These are phyloP conservation scores for Brachionus koreanus DNA, from an alignment of 1,140 invertebrate genomes.

Conservation along the genomic window DNA sequence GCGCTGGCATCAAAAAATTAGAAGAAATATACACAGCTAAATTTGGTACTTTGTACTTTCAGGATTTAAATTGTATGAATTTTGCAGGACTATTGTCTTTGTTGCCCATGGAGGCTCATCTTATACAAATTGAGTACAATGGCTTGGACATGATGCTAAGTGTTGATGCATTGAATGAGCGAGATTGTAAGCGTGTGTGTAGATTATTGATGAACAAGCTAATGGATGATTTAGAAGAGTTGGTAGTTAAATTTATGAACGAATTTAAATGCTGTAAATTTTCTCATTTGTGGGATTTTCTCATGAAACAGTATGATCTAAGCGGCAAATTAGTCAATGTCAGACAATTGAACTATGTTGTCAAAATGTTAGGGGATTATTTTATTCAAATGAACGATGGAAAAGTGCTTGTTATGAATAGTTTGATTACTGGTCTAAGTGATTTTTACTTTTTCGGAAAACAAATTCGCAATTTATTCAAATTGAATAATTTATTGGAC, in stretches of 20 bases:
- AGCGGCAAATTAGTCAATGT: neutral
- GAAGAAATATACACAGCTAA: constrained; percentile 23
- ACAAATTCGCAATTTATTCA: constrained; percentile 24
- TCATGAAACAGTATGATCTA: constrained; percentile 5
- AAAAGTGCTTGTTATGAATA: neutral
- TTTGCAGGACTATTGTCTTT: neutral
- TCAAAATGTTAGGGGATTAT: neutral
- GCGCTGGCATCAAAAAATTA: neutral
- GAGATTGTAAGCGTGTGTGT: neutral
- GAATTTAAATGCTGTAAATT: neutral
- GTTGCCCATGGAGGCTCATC: neutral
- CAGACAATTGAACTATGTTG: neutral
- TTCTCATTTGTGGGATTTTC: neutral
- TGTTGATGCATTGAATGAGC: neutral
- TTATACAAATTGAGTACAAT: neutral
- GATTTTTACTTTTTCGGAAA: constrained; percentile 36
- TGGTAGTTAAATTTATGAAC: neutral
- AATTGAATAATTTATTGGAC: constrained; percentile 26
- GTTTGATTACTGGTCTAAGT: constrained; percentile 6
- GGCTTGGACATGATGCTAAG: neutral
- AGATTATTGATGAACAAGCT: constrained; percentile 20
- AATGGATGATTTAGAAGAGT: constrained; percentile 22
- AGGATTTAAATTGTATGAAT: neutral
- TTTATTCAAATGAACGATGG: neutral
- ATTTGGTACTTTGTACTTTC: neutral